A percentile compares a stretch with the other conserved stretches of the same genome.
These are phyloP conservation scores for Eidolon helvum DNA, from an alignment of 2,113 vertebrate genomes.

Conservation along the genomic window DNA sequence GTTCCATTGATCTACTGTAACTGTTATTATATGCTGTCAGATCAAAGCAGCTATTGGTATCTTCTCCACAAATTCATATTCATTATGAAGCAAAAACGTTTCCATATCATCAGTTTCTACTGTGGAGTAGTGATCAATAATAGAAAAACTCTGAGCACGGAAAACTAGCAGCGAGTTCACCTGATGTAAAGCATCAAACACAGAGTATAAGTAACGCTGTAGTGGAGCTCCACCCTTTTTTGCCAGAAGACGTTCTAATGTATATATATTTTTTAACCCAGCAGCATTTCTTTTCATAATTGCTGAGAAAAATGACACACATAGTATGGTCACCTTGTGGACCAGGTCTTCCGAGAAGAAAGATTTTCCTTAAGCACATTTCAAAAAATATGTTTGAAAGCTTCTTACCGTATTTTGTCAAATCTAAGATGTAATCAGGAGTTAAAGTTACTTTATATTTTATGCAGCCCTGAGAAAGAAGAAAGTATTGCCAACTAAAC, in stretches of 20 bases:
- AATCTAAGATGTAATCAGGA: not conserved
- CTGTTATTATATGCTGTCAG: constrained; percentile 42
- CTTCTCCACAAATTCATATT: constrained; percentile 14
- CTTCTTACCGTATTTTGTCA: not conserved
- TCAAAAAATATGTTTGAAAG: not conserved
- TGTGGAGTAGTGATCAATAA: constrained; percentile 17
- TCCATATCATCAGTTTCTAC: constrained; percentile 59
- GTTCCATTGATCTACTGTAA: constrained; percentile 51
- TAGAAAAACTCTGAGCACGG: constrained; percentile 12
- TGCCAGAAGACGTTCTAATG: not conserved
- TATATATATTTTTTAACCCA: not conserved
- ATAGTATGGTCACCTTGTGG: not conserved
- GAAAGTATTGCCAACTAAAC: not conserved
- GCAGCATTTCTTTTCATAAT: not conserved
- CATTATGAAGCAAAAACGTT: constrained; percentile 62
- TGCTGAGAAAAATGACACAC: not conserved
- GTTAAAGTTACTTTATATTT: not conserved
- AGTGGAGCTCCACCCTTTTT: not conserved
- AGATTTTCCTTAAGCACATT: not conserved
- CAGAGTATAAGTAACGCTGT: not conserved
- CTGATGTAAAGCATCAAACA: not conserved
- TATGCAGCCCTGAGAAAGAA: not conserved
- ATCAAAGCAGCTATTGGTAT: constrained; percentile 39
- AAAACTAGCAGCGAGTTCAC: not conserved
- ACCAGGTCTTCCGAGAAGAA: not conserved